These are phyloP conservation scores for Trachymyrmex septentrionalis DNA, from an alignment of 1,140 invertebrate genomes.

Conservation along the genomic window DNA sequence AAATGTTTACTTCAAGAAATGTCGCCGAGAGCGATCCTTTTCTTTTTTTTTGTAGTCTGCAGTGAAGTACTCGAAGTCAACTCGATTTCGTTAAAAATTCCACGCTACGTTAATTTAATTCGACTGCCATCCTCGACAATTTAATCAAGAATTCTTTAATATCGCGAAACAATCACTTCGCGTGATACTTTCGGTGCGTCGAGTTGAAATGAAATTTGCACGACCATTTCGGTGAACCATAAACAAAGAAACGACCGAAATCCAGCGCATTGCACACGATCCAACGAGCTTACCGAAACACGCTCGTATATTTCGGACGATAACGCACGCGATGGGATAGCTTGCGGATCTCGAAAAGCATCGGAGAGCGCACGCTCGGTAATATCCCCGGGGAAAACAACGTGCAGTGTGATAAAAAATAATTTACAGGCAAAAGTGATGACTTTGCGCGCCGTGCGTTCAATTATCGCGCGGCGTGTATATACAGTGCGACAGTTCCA, in stretches of 20 bases:
- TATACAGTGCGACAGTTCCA: conserved; percentile 25
- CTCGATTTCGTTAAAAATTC: neutral
- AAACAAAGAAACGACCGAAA: conserved; percentile 3
- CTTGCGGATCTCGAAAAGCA: neutral
- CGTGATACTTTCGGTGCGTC: neutral
- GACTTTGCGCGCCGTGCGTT: neutral
- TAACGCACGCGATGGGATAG: conserved; percentile 27
- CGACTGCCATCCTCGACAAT: neutral
- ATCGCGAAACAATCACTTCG: neutral
- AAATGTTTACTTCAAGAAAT: conserved; percentile 7
- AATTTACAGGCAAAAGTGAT: conserved; percentile 43
- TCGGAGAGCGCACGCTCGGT: neutral
- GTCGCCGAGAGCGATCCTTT: neutral
- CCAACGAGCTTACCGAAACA: conserved; percentile 6
- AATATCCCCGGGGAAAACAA: conserved; percentile 16
- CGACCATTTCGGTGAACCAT: neutral
- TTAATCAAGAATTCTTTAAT: conserved; percentile 18
- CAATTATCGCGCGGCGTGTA: neutral
- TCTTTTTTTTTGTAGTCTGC: neutral
- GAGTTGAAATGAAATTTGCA: conserved; percentile 4
- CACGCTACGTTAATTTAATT: neutral
- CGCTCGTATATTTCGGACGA: conserved; percentile 51
- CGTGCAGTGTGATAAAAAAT: conserved; percentile 51
- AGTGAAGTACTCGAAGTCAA: neutral
- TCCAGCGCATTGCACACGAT: neutral